Conservation (phyloP, 2,113 vertebrate genomes). For the Puma concolor region DNA sequence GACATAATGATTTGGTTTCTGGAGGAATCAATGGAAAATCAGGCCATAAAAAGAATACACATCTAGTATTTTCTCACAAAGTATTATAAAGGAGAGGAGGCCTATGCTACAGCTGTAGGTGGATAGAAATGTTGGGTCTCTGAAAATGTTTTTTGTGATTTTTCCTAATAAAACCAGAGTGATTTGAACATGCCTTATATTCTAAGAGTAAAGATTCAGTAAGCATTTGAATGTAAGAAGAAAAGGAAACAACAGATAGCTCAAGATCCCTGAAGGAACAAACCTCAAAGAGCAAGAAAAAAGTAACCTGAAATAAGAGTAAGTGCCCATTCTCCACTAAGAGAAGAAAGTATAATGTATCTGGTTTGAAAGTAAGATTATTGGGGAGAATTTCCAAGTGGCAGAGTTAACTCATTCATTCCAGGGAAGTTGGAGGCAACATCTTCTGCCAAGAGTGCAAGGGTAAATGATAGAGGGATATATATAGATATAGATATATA, state of each 20-base stretch:
- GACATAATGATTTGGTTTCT: neutral
- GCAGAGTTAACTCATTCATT: neutral
- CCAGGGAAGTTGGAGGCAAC: neutral
- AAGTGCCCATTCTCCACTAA: neutral
- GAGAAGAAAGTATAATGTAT: neutral
- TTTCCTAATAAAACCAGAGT: neutral
- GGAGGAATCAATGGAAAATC: neutral
- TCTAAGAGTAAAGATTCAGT: neutral
- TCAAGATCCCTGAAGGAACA: neutral
- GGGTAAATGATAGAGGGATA: neutral
- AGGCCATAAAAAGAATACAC: neutral
- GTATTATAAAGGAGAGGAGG: neutral
- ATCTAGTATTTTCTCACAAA: neutral
- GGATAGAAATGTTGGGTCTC: neutral
- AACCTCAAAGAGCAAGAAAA: neutral
- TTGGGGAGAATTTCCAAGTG: neutral
- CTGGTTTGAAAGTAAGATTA: neutral
- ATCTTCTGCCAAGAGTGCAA: neutral
- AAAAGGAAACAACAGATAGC: neutral
- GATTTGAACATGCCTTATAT: neutral
- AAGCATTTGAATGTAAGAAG: neutral
- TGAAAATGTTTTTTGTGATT: neutral
- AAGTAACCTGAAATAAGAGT: neutral
- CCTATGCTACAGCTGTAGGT: neutral
- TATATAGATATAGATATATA: no score